Conservation (phyloP, 2,113 vertebrate species). For the Pseudopipra pipra region DNA sequence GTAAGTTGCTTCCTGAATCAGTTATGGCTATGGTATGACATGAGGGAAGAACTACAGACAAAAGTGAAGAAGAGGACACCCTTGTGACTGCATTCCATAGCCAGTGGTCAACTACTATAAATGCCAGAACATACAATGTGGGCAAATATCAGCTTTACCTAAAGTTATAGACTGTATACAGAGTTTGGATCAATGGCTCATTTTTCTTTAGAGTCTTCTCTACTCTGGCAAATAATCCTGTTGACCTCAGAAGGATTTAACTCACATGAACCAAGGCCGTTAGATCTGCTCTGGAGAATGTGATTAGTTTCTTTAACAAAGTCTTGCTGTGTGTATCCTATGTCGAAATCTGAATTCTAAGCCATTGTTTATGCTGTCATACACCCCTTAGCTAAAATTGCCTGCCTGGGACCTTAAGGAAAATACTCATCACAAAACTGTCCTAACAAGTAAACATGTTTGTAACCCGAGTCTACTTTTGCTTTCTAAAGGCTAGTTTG, state of each 20-base stretch:
- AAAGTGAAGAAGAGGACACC: background rate
- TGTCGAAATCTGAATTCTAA: background rate
- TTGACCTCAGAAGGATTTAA: background rate
- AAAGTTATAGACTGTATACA: background rate
- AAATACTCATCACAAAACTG: conserved; percentile 2
- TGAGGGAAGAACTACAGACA: background rate
- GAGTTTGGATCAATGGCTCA: background rate
- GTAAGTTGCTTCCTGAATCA: background rate
- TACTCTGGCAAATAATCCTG: background rate
- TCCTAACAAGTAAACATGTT: conserved; percentile 47
- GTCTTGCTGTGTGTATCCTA: background rate
- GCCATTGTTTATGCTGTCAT: background rate
- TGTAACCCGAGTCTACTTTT: conserved; percentile 39
- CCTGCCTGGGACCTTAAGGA: background rate
- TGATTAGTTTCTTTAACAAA: background rate
- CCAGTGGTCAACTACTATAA: background rate
- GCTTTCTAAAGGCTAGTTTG: conserved; percentile 35
- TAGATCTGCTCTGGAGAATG: background rate
- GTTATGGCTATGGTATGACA: background rate
- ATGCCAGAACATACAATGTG: background rate
- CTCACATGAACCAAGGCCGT: background rate
- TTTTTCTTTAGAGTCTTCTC: background rate
- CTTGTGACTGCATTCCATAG: background rate
- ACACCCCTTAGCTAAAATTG: background rate
- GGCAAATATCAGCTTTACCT: background rate